phyloP scores from a whole-genome alignment of 2,113 vertebrate genomes.

The Esox niger region DNA sequence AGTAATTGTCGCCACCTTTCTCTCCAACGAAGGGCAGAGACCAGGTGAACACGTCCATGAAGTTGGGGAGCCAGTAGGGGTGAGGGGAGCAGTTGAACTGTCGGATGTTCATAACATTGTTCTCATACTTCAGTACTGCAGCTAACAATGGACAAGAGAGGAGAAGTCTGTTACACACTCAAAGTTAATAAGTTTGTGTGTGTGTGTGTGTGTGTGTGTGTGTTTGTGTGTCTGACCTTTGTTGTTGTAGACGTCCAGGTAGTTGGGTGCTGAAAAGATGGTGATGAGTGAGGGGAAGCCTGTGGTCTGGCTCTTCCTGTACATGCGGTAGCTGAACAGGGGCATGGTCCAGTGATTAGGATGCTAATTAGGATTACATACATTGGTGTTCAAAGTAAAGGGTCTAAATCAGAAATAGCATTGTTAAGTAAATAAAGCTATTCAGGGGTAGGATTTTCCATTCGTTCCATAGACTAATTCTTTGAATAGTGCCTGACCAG shows the following conservation, averaged over 20 bases:
- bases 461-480: no score
- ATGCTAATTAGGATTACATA: no score
- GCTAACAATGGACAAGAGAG: slow-evolving; percentile 45
- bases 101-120: slow-evolving; percentile 83
- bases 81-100: slow-evolving; percentile 83
- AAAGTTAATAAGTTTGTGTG: not conserved
- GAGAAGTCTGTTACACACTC: not conserved
- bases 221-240: slow-evolving; percentile 66
- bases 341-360: not conserved
- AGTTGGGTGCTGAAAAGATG: slow-evolving; percentile 82
- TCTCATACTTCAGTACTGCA: slow-evolving; percentile 80
- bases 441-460: no score
- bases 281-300: slow-evolving; percentile 83
- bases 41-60: slow-evolving; percentile 84
- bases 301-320: slow-evolving; percentile 82
- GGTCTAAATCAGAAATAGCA: no score
- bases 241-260: slow-evolving; percentile 82
- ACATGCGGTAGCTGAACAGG: slow-evolving; percentile 76
- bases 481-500: no score
- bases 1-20: slow-evolving; percentile 62
- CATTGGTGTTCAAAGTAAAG: no score
- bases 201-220: not conserved
- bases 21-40: slow-evolving; percentile 81
- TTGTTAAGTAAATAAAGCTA: no score
- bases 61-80: slow-evolving; percentile 82